Evolutionary conservation across 1,140 invertebrate genomes (phyloP), one percentile per base, ranked within the genome.

Genomic region (Psix sp.): DNA sequence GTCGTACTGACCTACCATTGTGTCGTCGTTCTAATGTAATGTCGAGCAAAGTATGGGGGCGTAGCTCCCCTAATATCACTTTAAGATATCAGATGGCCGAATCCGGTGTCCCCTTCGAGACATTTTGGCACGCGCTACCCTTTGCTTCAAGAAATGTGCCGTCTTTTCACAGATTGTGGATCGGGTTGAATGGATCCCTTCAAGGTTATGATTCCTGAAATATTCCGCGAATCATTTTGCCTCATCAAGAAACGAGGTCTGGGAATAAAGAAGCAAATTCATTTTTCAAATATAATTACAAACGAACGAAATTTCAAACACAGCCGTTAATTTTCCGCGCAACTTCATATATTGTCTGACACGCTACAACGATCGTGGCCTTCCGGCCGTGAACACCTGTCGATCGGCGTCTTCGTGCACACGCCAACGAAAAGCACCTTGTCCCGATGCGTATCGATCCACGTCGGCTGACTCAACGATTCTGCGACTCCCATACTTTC

Each of bases 61-160:
- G 74, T 77, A 40, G 45, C 46, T 77, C 68, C 72, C 77, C 65
- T 72, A 74, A 77, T 77, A 71, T 75, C 65, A 56, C 45, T 82
- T 86, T 82, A 84, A 86, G 82, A 87, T 86, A 86, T 86, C 84
- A 85, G 86, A 85, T 85, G 80, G 82, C 81, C 78, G 76, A 82
- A 83, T 80, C 76, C 76, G 36, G 63, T 77, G 73, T 70, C 78
- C 80, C 82, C 81, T 80, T 73, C 72, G 60, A 82, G 79, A 82
- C 63, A 77, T 76, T 71, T 54, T 60, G 74, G 59, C 66, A 77
- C 60, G 73, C 76, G 76, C 79, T 82, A 82, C 82, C 83, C 83
- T 82, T 84, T 83, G 76, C 77, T 74, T n/a, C n/a, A n/a, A n/a
- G n/a, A n/a, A n/a, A n/a, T n/a, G n/a, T n/a, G n/a, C n/a, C n/a